Conservation (phyloP, 2,888 invertebrate genomes). For the Drosophila ezoana region DNA sequence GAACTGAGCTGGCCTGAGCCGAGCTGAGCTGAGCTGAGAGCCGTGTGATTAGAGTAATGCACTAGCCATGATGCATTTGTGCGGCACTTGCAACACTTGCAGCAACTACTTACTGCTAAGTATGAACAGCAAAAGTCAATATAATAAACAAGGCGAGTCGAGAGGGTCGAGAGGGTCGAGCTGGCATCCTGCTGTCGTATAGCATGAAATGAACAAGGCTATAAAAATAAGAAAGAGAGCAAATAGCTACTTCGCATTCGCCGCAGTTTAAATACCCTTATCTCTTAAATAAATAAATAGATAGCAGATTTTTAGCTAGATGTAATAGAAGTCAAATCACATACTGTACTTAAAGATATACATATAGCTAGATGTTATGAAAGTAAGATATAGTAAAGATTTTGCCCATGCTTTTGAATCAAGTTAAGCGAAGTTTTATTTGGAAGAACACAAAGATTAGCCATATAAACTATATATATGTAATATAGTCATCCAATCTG, state of each 20-base stretch:
- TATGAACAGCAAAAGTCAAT: conserved; percentile 68
- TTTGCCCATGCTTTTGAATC: too few relatives aligned
- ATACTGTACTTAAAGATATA: too few relatives aligned
- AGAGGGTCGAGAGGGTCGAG: background rate
- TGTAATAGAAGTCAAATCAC: too few relatives aligned
- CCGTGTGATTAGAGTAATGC: conserved; percentile 74
- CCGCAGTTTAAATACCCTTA: background rate
- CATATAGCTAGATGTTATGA: too few relatives aligned
- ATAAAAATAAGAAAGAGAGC: background rate
- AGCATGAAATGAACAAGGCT: conserved; percentile 25
- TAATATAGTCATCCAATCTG: too few relatives aligned
- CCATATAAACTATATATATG: too few relatives aligned
- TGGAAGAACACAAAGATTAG: too few relatives aligned
- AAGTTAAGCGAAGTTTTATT: too few relatives aligned
- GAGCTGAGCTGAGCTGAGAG: conserved; percentile 8
- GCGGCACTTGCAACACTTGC: conserved; percentile 32
- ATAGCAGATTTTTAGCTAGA: too few relatives aligned
- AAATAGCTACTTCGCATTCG: background rate
- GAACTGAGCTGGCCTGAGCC: background rate
- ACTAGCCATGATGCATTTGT: conserved; percentile 44
- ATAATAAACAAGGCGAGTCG: conserved; percentile 19
- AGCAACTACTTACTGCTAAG: conserved; percentile 32
- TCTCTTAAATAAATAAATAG: too few relatives aligned
- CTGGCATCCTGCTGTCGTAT: conserved; percentile 21
- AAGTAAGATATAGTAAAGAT: too few relatives aligned